Percentiles rank a stretch among this genome's conserved stretches.
These are phyloP conservation scores for Noctua pronuba DNA, from an alignment of 2,888 invertebrate genomes.

Conservation along the genomic window DNA sequence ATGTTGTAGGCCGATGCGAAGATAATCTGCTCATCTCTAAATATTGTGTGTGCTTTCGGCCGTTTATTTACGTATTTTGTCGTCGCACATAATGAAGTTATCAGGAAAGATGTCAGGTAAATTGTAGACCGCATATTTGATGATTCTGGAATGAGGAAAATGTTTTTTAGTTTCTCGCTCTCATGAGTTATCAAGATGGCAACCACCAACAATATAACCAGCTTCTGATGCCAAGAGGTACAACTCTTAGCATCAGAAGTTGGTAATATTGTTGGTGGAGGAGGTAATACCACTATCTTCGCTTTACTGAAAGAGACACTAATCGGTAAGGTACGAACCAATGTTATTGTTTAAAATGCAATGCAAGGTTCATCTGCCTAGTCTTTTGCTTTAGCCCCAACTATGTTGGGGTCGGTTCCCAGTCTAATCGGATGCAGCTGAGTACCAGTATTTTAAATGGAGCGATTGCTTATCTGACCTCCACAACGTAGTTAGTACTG, in stretches of 20 bases:
- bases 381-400: no score
- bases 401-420: no score
- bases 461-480: no score
- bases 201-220: neutral
- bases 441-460: no score
- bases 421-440: no score
- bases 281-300: neutral
- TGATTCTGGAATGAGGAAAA: constrained; percentile 28
- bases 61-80: constrained; percentile 1
- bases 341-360: neutral
- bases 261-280: neutral
- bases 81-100: constrained; percentile 32
- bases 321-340: no score
- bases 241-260: neutral
- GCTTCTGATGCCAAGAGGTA: neutral
- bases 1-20: constrained; percentile 80
- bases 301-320: neutral
- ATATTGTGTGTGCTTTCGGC: constrained; percentile 63
- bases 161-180: neutral
- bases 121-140: constrained; percentile 26
- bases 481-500: no score
- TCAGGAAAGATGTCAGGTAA: constrained; percentile 26
- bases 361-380: neutral
- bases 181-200: neutral
- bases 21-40: constrained; percentile 77